Percentiles rank a stretch among this genome's conserved stretches.
Evolutionary conservation across 2,888 invertebrate genomes (phyloP).

Genomic region (Drosophila formosana): DNA sequence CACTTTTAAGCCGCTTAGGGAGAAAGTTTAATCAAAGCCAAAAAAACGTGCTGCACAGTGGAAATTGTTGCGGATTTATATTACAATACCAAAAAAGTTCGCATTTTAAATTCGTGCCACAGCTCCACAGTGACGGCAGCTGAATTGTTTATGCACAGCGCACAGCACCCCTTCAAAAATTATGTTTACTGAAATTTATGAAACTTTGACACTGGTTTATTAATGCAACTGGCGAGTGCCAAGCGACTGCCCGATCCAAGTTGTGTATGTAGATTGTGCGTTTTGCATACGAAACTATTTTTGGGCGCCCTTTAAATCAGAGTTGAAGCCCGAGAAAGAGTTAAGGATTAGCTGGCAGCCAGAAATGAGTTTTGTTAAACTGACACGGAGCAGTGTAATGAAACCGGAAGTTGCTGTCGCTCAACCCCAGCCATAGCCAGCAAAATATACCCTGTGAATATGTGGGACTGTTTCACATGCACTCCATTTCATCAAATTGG

Average conservation of each 20-base stretch:
- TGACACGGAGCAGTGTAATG: slow-evolving; percentile 50
- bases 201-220: slow-evolving; percentile 77
- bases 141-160: slow-evolving; percentile 44
- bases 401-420: slow-evolving; percentile 67
- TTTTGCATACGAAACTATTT: slow-evolving; percentile 60
- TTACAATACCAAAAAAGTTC: background rate
- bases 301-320: slow-evolving; percentile 7
- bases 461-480: too few species aligned
- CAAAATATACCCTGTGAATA: slow-evolving; percentile 5
- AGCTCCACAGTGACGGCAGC: slow-evolving; percentile 24
- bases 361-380: slow-evolving; percentile 54
- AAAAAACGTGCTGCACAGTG: slow-evolving; percentile 42
- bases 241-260: slow-evolving; percentile 36
- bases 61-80: slow-evolving; percentile 2
- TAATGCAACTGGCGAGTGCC: slow-evolving; percentile 42
- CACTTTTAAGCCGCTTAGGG: slow-evolving; percentile 72
- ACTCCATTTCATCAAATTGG: too few species aligned
- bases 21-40: slow-evolving; percentile 68
- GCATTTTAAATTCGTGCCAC: slow-evolving; percentile 8
- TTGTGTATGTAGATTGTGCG: slow-evolving; percentile 40
- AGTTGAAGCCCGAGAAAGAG: background rate
- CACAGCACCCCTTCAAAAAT: background rate
- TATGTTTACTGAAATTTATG: slow-evolving; percentile 52
- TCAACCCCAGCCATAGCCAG: slow-evolving; percentile 26
- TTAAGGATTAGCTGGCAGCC: slow-evolving; percentile 26